Base-by-base conservation (phyloP, 2,888 invertebrate genomes). In the Ischnura elegans region DNA sequence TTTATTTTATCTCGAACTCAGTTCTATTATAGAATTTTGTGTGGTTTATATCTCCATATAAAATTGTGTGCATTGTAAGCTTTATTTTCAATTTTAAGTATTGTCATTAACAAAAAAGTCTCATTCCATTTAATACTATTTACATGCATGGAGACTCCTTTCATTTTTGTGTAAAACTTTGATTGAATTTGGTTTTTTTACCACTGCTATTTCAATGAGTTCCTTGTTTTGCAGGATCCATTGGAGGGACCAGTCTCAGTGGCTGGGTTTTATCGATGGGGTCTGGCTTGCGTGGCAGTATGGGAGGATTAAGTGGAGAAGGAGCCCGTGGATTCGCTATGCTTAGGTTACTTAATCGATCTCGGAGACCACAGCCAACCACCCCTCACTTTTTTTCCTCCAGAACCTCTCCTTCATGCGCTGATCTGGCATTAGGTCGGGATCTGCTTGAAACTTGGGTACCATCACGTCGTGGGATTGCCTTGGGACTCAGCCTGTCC, bases 181-280 rank as follows among this genome's bases (percentile, higher is more conserved):
- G 16, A 84, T 29, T 29, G 84, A 36, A 13, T 16, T 2, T n/a
- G n/a, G n/a, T n/a, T n/a, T n/a, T n/a, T n/a, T n/a, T n/a, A n/a
- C n/a, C n/a, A n/a, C 21, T 42, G 25, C 46, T 46, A 16, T 10
- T 87, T 29, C 16, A 5, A 47, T 47, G 2, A 51, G 16, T 16
- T 36, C 13, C 51, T 61, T 2, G 25, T 43, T 90, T 43, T 42
- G 21, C 61, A 90, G 90, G 90, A 43, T 90, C 90, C 47, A 36
- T 90, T 42, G 90, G 90, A 66, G 90, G 90, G 25, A 61, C 90
- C 13, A 90, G 90, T 43, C 66, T 90, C 21, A 90, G 90, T 66
- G 90, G 90, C n/a, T 90, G 90, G 90, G 90, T 90, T 55, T 61
- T 90, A 13, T 90, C 90, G n/a, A 90, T 90, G 90, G 90, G 90